Evolutionary conservation across 2,888 invertebrate genomes (phyloP).

Genomic region (Caenorhabditis wallacei): DNA sequence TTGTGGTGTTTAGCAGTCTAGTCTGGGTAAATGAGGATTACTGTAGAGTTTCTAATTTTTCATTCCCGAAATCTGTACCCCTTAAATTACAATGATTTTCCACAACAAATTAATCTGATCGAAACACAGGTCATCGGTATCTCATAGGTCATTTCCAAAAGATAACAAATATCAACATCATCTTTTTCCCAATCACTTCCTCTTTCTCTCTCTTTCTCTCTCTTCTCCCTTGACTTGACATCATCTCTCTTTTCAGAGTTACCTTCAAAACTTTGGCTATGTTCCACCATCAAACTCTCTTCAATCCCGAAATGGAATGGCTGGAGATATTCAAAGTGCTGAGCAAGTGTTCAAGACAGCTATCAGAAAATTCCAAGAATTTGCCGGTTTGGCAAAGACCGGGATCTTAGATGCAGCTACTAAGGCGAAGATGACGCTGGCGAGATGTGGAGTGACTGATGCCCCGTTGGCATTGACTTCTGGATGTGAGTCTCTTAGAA

Average conservation of each 20-base stretch:
- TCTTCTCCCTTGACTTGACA: not conserved
- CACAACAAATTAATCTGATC: no score
- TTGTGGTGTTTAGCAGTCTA: no score
- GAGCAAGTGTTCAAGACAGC: constrained; percentile 73
- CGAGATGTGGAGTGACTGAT: constrained; percentile 81
- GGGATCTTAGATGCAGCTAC: constrained; percentile 79
- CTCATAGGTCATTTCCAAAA: constrained; percentile 15
- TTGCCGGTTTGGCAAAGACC: constrained; percentile 79
- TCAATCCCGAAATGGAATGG: constrained; percentile 68
- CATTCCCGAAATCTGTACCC: not conserved
- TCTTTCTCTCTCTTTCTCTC: not conserved
- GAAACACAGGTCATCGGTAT: not conserved
- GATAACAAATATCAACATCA: constrained; percentile 7
- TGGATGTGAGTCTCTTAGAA: constrained; percentile 27
- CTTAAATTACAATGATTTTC: not conserved
- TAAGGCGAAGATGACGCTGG: constrained; percentile 81
- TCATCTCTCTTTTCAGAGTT: constrained; percentile 67
- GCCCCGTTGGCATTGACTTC: constrained; percentile 73
- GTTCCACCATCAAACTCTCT: constrained; percentile 74
- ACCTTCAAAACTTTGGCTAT: constrained; percentile 82
- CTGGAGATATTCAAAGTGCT: constrained; percentile 72
- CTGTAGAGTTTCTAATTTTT: not conserved
- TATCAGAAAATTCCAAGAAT: constrained; percentile 82
- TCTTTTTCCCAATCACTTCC: not conserved
- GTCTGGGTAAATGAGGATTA: no score